Percentiles rank a stretch among this genome's conserved stretches.
These are phyloP conservation scores for Anarhynchus alexandrinus DNA, from an alignment of 2,113 vertebrate species.

Conservation along the genomic window DNA sequence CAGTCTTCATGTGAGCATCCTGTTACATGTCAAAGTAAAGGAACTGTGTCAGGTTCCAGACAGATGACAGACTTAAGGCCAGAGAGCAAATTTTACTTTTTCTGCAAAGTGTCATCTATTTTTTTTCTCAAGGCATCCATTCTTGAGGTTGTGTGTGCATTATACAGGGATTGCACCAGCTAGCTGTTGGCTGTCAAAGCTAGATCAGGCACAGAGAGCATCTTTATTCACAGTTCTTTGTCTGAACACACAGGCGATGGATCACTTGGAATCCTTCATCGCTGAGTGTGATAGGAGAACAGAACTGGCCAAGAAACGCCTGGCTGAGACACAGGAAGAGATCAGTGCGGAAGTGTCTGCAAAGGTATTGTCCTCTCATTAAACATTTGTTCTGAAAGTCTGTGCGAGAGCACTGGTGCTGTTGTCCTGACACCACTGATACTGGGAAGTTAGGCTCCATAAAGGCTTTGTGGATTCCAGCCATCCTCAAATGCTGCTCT, in stretches of 20 bases:
- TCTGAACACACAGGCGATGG: conserved; percentile 83
- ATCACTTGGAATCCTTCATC: conserved; percentile 97
- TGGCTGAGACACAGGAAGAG: conserved; percentile 98
- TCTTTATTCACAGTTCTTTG: not conserved
- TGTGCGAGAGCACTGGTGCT: not conserved
- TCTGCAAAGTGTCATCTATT: not conserved
- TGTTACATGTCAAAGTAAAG: not conserved
- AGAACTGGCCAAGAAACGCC: conserved; percentile 94
- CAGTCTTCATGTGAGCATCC: not conserved
- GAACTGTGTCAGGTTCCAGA: not conserved
- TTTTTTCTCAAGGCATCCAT: not conserved
- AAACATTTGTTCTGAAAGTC: not conserved
- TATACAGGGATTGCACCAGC: not conserved
- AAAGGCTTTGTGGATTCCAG: not conserved
- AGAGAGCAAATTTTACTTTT: not conserved
- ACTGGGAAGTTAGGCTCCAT: not conserved
- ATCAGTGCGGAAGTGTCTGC: conserved; percentile 98
- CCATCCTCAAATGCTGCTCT: not conserved
- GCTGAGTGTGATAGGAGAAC: conserved; percentile 96
- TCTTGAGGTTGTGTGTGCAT: not conserved
- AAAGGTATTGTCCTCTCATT: conserved; percentile 77
- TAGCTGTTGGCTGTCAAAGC: not conserved
- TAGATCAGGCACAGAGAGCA: not conserved
- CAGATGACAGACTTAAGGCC: not conserved
- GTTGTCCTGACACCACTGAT: not conserved